These are phyloP conservation scores for Polietes domitor DNA, from an alignment of 2,888 invertebrate species.

Conservation along the genomic window DNA sequence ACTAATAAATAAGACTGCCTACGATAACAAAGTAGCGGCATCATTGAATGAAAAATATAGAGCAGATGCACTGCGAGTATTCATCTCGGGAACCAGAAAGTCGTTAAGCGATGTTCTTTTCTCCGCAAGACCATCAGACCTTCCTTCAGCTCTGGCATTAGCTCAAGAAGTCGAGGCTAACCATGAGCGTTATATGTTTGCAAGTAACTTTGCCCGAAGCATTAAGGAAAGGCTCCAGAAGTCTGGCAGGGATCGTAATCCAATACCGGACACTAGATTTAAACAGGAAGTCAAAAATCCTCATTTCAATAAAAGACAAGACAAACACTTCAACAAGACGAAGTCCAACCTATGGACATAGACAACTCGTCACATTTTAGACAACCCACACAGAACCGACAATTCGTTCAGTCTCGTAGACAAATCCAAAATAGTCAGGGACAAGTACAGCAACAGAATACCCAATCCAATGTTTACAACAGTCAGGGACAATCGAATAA, in stretches of 20 bases:
- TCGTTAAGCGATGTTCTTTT: constrained; percentile 52
- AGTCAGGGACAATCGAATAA: constrained; percentile 21
- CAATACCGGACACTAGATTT: not conserved
- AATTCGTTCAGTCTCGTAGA: not conserved
- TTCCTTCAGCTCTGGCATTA: constrained; percentile 36
- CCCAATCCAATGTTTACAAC: not conserved
- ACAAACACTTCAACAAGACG: not conserved
- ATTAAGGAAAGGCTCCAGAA: not conserved
- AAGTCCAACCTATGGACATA: not conserved
- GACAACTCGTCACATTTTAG: not conserved
- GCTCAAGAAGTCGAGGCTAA: constrained; percentile 41
- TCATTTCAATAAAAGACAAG: not conserved
- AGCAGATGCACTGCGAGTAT: constrained; percentile 53
- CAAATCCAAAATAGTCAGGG: constrained; percentile 7
- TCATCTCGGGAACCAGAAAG: constrained; percentile 54
- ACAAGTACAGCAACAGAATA: not conserved
- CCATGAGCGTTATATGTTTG: not conserved
- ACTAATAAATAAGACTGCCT: constrained; percentile 59
- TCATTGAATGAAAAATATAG: constrained; percentile 62
- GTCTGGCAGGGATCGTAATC: not conserved
- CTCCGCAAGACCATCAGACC: constrained; percentile 43
- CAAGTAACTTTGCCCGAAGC: constrained; percentile 4
- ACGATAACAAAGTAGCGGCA: constrained; percentile 48
- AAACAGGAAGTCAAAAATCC: constrained; percentile 14
- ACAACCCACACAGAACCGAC: not conserved